A percentile compares a stretch with the other conserved stretches of the same genome.
phyloP scores from a whole-genome alignment of 1,140 invertebrate species.

The Papilio aristodemus region DNA sequence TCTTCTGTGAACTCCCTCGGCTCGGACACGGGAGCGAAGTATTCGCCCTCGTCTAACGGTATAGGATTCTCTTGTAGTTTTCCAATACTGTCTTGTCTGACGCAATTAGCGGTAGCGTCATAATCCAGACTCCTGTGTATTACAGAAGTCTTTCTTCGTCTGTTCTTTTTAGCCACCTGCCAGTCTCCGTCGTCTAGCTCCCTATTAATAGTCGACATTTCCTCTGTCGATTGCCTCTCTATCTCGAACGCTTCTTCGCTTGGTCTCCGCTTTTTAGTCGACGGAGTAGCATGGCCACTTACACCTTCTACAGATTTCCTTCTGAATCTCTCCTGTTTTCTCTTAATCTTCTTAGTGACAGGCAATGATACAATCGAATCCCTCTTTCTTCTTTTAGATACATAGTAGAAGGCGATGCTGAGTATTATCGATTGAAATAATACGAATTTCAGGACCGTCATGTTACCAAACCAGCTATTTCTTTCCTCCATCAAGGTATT shows the following conservation, averaged over 20 bases:
- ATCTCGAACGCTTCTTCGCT: constrained; percentile 90
- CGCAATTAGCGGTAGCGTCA: constrained; percentile 44
- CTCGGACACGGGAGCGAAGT: constrained; percentile 70
- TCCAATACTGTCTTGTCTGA: constrained; percentile 60
- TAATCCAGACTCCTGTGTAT: constrained; percentile 56
- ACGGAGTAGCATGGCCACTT: constrained; percentile 73
- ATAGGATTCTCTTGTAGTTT: constrained; percentile 70
- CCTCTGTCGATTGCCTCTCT: constrained; percentile 79
- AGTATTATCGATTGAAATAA: constrained; percentile 68
- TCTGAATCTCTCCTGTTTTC: constrained; percentile 73
- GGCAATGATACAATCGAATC: constrained; percentile 57
- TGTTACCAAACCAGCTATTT: constrained; percentile 83
- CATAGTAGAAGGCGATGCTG: constrained; percentile 66
- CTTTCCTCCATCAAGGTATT: constrained; percentile 83
- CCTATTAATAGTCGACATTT: constrained; percentile 77
- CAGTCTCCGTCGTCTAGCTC: constrained; percentile 77
- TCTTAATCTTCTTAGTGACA: constrained; percentile 61
- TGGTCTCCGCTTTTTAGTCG: constrained; percentile 83
- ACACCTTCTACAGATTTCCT: constrained; percentile 83
- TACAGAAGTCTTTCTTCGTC: constrained; percentile 66
- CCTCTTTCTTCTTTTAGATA: constrained; percentile 55
- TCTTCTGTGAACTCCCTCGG: constrained; percentile 66
- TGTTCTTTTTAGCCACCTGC: constrained; percentile 69
- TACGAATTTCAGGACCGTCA: constrained; percentile 80
- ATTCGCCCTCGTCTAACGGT: constrained; percentile 73